Percentiles rank a stretch among this genome's conserved stretches.
These are phyloP conservation scores for Physella acuta DNA, from an alignment of 1,140 invertebrate species.

Conservation along the genomic window DNA sequence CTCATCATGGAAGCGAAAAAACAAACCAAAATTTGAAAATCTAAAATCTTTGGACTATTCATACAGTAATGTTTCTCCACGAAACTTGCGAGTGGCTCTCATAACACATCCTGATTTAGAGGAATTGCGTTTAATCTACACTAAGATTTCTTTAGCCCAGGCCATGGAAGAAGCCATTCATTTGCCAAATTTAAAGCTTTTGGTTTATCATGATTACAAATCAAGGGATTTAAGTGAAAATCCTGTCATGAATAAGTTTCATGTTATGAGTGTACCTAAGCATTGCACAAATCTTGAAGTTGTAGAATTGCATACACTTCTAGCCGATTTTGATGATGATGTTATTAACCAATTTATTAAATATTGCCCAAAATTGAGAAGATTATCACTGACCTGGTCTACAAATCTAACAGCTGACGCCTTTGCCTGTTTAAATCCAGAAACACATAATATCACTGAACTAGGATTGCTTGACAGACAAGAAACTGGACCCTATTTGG, in stretches of 20 bases:
- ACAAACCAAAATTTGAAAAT: constrained; percentile 12
- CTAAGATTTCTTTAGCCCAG: constrained; percentile 14
- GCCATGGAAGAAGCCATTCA: constrained; percentile 21
- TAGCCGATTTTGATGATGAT: constrained; percentile 16
- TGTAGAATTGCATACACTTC: constrained; percentile 15
- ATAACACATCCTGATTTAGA: constrained; percentile 16
- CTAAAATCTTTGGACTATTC: constrained; percentile 18
- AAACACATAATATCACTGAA: constrained; percentile 12
- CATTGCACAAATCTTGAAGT: constrained; percentile 15
- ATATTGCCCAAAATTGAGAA: constrained; percentile 12
- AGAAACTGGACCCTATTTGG: constrained; percentile 17
- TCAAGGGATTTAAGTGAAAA: background rate
- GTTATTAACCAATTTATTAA: constrained; percentile 15
- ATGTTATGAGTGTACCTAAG: constrained; percentile 14
- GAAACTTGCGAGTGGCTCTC: constrained; percentile 8
- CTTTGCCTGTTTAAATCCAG: background rate
- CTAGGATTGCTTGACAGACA: constrained; percentile 14
- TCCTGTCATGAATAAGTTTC: background rate
- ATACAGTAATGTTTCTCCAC: constrained; percentile 10
- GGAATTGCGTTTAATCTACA: constrained; percentile 2
- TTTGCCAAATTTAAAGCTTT: constrained; percentile 10
- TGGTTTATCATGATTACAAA: constrained; percentile 19
- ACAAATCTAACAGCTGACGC: constrained; percentile 10
- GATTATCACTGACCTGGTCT: constrained; percentile 13
- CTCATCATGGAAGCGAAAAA: constrained; percentile 7